Conservation (phyloP, 2,888 invertebrate genomes). For the Idaea aversata region DNA sequence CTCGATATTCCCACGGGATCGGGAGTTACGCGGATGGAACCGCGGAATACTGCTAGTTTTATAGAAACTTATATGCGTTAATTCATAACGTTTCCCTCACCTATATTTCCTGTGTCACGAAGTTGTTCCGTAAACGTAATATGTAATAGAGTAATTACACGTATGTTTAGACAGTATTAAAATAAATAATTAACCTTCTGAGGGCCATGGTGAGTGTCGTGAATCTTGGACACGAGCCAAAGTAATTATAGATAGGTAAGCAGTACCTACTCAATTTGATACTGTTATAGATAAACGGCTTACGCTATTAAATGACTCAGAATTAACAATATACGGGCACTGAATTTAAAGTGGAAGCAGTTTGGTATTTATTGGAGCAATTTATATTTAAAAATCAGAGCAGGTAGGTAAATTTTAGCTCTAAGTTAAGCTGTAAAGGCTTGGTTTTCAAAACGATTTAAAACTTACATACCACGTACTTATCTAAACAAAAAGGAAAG, state of each 20-base stretch:
- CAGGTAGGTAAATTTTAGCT: too few relatives aligned
- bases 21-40: too few relatives aligned
- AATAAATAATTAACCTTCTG: slow-evolving; percentile 70
- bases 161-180: slow-evolving; percentile 53
- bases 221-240: slow-evolving; percentile 63
- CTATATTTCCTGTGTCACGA: neutral
- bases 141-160: slow-evolving; percentile 29
- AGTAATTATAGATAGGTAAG: slow-evolving; percentile 43
- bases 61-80: neutral
- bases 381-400: too few relatives aligned
- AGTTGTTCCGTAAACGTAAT: slow-evolving; percentile 6
- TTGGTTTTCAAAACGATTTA: too few relatives aligned
- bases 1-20: too few relatives aligned
- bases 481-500: too few relatives aligned
- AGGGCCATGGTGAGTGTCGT: slow-evolving; percentile 72
- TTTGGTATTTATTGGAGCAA: too few relatives aligned
- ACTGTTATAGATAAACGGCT: slow-evolving; percentile 37
- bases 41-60: too few relatives aligned
- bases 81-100: slow-evolving; percentile 21
- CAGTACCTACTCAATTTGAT: slow-evolving; percentile 38
- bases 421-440: too few relatives aligned
- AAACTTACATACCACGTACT: too few relatives aligned
- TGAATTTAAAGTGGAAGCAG: neutral
- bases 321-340: slow-evolving; percentile 12
- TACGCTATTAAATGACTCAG: slow-evolving; percentile 23